These are phyloP conservation scores for Loxodonta africana DNA, from an alignment of 2,113 vertebrate genomes.

Conservation along the genomic window DNA sequence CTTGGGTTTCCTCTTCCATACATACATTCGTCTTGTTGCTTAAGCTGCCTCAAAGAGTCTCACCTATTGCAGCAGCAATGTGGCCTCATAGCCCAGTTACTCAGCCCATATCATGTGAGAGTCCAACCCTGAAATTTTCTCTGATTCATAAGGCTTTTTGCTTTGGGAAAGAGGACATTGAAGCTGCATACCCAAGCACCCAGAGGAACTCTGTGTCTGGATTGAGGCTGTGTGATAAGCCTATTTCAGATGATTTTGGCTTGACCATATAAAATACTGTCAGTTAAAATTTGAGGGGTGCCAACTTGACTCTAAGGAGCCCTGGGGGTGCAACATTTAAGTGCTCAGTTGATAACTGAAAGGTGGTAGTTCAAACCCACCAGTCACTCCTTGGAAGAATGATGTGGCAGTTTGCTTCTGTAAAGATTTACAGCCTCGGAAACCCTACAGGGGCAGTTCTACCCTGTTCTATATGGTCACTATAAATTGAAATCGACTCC, in stretches of 20 bases:
- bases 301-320: too few relatives aligned
- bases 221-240: background rate
- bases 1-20: background rate
- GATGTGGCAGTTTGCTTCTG: too few relatives aligned
- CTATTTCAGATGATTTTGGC: constrained; percentile 37
- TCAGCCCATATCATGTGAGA: background rate
- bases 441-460: too few relatives aligned
- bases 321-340: too few relatives aligned
- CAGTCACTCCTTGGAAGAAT: too few relatives aligned
- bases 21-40: background rate
- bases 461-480: too few relatives aligned
- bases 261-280: background rate
- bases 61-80: background rate
- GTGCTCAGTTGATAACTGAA: too few relatives aligned
- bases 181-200: constrained; percentile 8
- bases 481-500: too few relatives aligned
- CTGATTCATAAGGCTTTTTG: constrained; percentile 12
- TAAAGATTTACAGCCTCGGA: too few relatives aligned
- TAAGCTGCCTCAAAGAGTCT: background rate
- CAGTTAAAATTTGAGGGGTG: background rate
- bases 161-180: constrained; percentile 25
- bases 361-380: too few relatives aligned
- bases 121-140: background rate
- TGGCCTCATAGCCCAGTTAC: background rate
- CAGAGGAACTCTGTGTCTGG: background rate